Conservation (phyloP, 2,113 vertebrate genomes). For the Nettapus auritus region DNA sequence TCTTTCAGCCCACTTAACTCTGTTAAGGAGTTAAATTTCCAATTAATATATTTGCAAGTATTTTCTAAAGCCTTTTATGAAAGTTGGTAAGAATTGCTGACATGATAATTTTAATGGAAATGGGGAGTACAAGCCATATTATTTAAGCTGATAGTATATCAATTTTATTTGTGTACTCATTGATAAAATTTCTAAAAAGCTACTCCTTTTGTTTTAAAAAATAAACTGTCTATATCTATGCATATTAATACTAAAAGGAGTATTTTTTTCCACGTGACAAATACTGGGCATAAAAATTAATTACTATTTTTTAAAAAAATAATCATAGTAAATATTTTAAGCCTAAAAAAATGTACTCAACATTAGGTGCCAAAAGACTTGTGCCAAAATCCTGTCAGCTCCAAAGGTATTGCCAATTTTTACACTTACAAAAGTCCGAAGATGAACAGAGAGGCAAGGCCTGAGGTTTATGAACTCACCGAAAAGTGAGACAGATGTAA, state of each 20-base stretch:
- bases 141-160: background rate
- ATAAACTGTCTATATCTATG: background rate
- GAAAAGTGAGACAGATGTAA: background rate
- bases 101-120: background rate
- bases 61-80: background rate
- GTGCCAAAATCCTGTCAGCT: background rate
- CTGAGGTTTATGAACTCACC: background rate
- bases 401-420: background rate
- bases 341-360: background rate
- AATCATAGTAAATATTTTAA: background rate
- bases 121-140: background rate
- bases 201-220: background rate
- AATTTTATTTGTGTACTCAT: background rate
- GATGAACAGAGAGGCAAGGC: background rate
- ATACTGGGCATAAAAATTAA: background rate
- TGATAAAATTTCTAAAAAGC: background rate
- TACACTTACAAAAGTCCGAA: background rate
- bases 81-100: background rate
- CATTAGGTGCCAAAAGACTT: background rate
- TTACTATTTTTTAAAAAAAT: background rate
- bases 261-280: background rate
- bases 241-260: background rate
- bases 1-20: background rate
- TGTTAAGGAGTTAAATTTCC: background rate
- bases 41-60: background rate